Evolutionary conservation across 1,140 invertebrate species (phyloP).

Genomic region (Drosophila santomea): DNA sequence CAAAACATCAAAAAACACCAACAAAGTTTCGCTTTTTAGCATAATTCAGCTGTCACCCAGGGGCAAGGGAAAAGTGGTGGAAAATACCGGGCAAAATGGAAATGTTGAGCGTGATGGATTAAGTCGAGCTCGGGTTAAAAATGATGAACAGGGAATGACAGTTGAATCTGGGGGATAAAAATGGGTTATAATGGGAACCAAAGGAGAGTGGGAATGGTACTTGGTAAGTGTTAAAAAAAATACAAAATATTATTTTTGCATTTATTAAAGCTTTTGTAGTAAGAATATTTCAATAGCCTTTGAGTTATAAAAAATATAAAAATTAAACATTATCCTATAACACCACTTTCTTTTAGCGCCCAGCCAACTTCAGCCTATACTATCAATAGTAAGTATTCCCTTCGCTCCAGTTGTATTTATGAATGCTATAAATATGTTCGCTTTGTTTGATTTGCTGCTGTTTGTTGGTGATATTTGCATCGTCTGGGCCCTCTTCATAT

Average conservation of each 20-base stretch:
- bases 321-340: neutral
- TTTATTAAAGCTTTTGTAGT: neutral
- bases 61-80: neutral
- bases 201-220: neutral
- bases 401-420: slow-evolving; percentile 31
- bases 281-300: neutral
- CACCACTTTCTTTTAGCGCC: neutral
- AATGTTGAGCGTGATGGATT: slow-evolving; percentile 22
- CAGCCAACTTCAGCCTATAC: slow-evolving; percentile 5
- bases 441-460: slow-evolving; percentile 24
- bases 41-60: slow-evolving; percentile 44
- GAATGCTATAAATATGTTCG: slow-evolving; percentile 50
- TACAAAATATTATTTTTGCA: too few relatives aligned
- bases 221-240: too few relatives aligned
- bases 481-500: slow-evolving; percentile 23
- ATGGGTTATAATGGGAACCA: neutral
- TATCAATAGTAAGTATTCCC: slow-evolving; percentile 32
- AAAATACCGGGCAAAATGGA: slow-evolving; percentile 4
- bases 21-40: slow-evolving; percentile 62
- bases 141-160: neutral
- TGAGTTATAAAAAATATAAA: neutral
- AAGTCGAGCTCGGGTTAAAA: neutral
- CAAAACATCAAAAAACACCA: slow-evolving; percentile 35
- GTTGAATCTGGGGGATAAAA: neutral
- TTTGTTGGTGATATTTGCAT: slow-evolving; percentile 1